Evolutionary conservation across 1,140 invertebrate genomes (phyloP), one percentile per base, ranked within the genome.

Genomic region (Spodoptera frugiperda): DNA sequence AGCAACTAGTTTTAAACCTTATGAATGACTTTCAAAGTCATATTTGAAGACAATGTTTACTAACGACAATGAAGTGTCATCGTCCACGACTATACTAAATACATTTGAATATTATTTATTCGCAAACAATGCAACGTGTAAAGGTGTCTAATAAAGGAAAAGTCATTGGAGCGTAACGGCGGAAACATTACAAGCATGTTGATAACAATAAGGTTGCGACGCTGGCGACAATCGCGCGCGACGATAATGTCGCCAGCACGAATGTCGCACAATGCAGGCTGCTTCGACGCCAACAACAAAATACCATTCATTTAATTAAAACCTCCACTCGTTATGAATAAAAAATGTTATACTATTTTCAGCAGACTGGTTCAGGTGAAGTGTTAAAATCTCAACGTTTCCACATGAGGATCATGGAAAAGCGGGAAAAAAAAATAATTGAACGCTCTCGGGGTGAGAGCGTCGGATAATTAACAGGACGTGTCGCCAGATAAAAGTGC

Each of bases 381-480:
- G 90, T 92, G 91, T 88, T 91, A 92, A 91, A 93, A 93, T 91
- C 91, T 92, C 91, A 88, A 88, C 91, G 87, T 88, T 90, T 88
- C 83, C 87, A 90, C 87, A 88, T 85, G 88, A 88, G 89, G 87
- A 91, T 88, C 84, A 87, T 88, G 89, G 86, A 91, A 88, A 91
- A 87, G 83, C 81, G 87, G 77, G 82, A 87, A 91, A 89, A 86
- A n/a, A 91, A 90, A 91, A 91, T 91, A 93, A 92, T 92, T 92
- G 90, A 92, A 91, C 91, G 86, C 91, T 88, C 89, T 83, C 82
- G 81, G 85, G 80, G 81, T 79, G 87, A 90, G 91, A 90, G 91
- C 83, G 87, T 84, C 77, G 87, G 87, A 91, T 93, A 92, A 93
- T 93, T 93, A 93, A 93, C 89, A 91, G 89, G 87, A 90, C 90